These are phyloP conservation scores for Sphaeramia orbicularis DNA, from an alignment of 2,797 vertebrate genomes.

Conservation along the genomic window DNA sequence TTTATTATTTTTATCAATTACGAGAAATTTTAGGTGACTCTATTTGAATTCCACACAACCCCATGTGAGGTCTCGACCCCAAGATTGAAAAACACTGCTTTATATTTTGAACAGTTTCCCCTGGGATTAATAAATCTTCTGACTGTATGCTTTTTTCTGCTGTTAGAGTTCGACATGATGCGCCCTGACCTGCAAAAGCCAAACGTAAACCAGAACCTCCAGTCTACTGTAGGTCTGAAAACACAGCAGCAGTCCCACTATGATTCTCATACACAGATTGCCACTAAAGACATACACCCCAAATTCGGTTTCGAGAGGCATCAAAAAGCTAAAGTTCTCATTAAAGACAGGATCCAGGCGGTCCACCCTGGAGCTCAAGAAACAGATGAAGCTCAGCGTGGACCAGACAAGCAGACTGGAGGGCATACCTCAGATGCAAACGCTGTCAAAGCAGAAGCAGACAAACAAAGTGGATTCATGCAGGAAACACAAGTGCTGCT, in stretches of 20 bases:
- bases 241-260: constrained; percentile 41
- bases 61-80: too few relatives aligned
- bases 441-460: background rate
- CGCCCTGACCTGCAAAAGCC: constrained; percentile 15
- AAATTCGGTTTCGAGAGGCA: constrained; percentile 5
- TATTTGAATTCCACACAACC: too few relatives aligned
- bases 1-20: too few relatives aligned
- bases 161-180: background rate
- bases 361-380: constrained; percentile 1
- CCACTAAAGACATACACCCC: constrained; percentile 50
- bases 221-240: constrained; percentile 42
- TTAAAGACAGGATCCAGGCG: constrained; percentile 1
- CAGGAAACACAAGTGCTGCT: background rate
- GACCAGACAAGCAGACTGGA: constrained; percentile 1
- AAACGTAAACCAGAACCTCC: constrained; percentile 25
- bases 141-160: constrained; percentile 60
- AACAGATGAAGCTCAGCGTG: background rate
- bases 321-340: constrained; percentile 6
- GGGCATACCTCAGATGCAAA: background rate
- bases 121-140: background rate
- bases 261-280: constrained; percentile 3
- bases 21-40: too few relatives aligned
- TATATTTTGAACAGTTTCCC: constrained; percentile 6
- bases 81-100: too few relatives aligned
- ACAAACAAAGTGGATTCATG: background rate